Conservation (phyloP, 2,113 vertebrate species). For the Ictalurus furcatus region DNA sequence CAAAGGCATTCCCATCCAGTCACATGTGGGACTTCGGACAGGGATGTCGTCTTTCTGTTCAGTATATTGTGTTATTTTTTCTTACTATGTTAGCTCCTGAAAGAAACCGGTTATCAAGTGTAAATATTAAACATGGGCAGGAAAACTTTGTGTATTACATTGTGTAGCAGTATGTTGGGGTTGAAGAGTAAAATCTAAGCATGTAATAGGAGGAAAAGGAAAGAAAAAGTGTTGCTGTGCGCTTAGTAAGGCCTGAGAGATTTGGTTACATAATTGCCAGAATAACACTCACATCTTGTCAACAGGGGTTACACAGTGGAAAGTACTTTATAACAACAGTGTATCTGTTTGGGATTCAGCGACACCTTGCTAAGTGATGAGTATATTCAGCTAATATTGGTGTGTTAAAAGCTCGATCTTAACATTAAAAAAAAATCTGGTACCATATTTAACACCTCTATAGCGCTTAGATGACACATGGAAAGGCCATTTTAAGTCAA, state of each 20-base stretch:
- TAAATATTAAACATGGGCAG: background rate
- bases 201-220: background rate
- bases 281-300: constrained; percentile 30
- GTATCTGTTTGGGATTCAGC: constrained; percentile 9
- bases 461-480: background rate
- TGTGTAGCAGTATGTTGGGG: background rate
- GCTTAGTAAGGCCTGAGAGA: constrained; percentile 20
- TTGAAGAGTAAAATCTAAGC: background rate
- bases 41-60: background rate
- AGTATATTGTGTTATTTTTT: background rate
- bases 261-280: constrained; percentile 15
- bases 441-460: background rate
- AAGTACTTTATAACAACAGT: constrained; percentile 19
- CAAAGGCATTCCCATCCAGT: background rate
- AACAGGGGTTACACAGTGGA: constrained; percentile 11
- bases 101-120: background rate
- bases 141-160: background rate
- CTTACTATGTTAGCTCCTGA: background rate
- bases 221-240: background rate
- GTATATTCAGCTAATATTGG: background rate
- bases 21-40: background rate
- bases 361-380: background rate
- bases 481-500: background rate
- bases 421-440: background rate
- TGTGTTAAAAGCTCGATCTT: background rate